Base-by-base conservation (phyloP, 2,113 vertebrate species). In the Lampris incognitus region DNA sequence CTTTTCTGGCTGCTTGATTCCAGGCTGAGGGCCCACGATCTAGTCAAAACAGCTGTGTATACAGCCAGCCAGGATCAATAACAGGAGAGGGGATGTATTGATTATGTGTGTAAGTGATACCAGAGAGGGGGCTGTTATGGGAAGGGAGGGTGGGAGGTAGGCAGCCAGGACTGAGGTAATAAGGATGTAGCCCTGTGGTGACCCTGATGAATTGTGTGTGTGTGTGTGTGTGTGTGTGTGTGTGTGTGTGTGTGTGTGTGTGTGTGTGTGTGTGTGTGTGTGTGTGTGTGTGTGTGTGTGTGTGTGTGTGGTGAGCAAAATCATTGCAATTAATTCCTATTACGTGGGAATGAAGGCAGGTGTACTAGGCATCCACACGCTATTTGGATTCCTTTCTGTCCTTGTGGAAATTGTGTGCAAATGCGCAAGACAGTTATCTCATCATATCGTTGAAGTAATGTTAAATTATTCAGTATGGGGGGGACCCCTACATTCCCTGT, bases 61-160 rank as follows among this genome's bases (percentile, higher is more conserved):
- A 85, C 80, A 88, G 74, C 74, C 5, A 24, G 48, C 44, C 56
- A 48, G 51, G 88, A 93, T 94, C 93, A 86, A 93, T 94, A 91
- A 49, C 86, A 80, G 85, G 84, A 91, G 85, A 93, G 88, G 74
- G 88, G 74, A 42, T 48, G 67, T 92, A 94, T 92, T 91, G 93
- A 93, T 93, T 85, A 91, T 85, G 83, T 69, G 77, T 87, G 92
- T 90, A 88, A 89, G 82, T 90, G 90, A 93, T 89, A 89, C 86
- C 73, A 83, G 85, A 62, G 65, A 71, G 82, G 84, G 77, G 72
- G 82, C 73, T 75, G 85, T 83, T 82, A 51, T 74, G 78, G 81
- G 64, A 66, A 58, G 70, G 48, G 51, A 40, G 8, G 64, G 57
- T 50, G 82, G 11, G 56, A 11, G 52, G 59, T 69, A 6, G 64